Evolutionary conservation across 1,140 invertebrate species (phyloP), one percentile per base, ranked within the genome.

Genomic region (Heterodera schachtii): DNA sequence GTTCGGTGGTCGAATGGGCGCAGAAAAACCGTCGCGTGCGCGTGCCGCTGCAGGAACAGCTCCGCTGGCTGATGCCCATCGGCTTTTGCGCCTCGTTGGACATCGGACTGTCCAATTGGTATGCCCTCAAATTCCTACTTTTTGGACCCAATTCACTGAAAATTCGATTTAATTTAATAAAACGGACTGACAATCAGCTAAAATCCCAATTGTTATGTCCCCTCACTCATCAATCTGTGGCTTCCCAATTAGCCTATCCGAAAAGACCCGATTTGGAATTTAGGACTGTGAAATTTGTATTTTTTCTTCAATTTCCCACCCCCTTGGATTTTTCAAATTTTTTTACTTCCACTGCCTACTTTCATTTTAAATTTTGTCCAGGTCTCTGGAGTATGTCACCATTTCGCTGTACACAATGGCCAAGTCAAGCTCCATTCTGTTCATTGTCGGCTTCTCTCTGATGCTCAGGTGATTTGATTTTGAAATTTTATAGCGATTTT

Each of bases 71-170:
- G 75, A 86, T 90, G 69, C 90, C 90, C 19, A 93, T 94, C 70
- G 96, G 96, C 19, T 91, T 96, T 78, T 95, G 95, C 77, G 96
- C 95, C 91, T 95, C 95, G 13, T 92, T 98, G 69, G 97, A 98
- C 90, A 96, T 99, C 89, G 96, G 95, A 31, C 94, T 98, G 89
- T 98, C 96, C 9, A 97, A 98, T 90, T 98, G 96, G 96, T 78
- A 49, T 13, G 57, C 46, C 46, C 2, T 47, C n/a, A 1, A 8
- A 6, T 79, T 19, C 2, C 21, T 31, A 60, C n/a, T 21, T 9
- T 16, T 80, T 19, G 44, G 52, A 5, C 49, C 49, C 6, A 52
- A 52, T 1, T 52, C 6, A 52, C 2, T 2, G 49, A 11, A 8
- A 8, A 8, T 52, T 52, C 49, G 6, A 52, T 52, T 49, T 52